Evolutionary conservation across 2,113 vertebrate genomes (phyloP).

Genomic region (Anseranas semipalmata): DNA sequence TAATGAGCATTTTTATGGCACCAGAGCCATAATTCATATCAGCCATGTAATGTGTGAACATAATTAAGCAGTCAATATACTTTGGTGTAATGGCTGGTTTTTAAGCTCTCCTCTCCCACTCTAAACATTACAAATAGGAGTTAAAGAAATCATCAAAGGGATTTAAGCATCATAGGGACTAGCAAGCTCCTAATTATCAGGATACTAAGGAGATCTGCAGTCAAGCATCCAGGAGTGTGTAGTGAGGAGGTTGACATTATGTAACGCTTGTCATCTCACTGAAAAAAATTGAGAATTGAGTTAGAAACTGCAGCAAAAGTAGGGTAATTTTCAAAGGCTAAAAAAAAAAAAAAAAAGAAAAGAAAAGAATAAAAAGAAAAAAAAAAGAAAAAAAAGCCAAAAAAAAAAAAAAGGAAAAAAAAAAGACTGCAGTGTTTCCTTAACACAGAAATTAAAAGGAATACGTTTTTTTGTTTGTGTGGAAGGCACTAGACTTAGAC

Average conservation of each 20-base stretch:
- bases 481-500: neutral
- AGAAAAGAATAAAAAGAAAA: no score
- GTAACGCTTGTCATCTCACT: neutral
- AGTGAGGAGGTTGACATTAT: neutral
- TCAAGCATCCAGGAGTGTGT: neutral
- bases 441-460: neutral
- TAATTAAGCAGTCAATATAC: constrained; percentile 25
- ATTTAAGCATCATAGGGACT: neutral
- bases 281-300: neutral
- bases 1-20: constrained; percentile 39
- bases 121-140: neutral
- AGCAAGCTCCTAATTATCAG: neutral
- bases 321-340: neutral
- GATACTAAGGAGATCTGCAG: neutral
- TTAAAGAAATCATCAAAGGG: neutral
- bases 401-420: no score
- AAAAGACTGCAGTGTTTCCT: neutral
- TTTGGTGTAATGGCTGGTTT: neutral
- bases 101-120: neutral
- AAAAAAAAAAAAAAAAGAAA: no score
- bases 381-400: no score
- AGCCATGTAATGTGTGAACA: neutral
- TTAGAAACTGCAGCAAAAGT: neutral
- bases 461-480: neutral
- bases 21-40: neutral